These are phyloP conservation scores for Peribatodes rhomboidaria DNA, from an alignment of 2,888 invertebrate genomes.

Conservation along the genomic window DNA sequence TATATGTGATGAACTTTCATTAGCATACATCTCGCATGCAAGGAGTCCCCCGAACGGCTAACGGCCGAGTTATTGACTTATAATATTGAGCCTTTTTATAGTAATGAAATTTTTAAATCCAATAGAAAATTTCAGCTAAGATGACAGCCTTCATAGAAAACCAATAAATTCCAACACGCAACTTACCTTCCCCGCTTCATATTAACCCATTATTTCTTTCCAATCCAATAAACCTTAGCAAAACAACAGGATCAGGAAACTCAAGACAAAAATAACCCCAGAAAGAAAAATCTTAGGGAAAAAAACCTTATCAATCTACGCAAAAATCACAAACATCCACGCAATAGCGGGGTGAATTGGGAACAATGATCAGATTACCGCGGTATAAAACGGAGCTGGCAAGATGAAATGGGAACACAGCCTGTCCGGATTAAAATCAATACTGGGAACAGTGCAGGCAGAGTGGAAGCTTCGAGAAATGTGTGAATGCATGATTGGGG, in stretches of 20 bases:
- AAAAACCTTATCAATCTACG: conserved; percentile 19
- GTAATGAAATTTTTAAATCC: neutral
- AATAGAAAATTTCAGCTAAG: neutral
- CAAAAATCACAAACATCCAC: conserved; percentile 37
- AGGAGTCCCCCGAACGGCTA: too few relatives aligned
- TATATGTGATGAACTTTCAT: too few relatives aligned
- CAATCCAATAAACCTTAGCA: conserved; percentile 30
- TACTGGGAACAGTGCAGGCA: conserved; percentile 22
- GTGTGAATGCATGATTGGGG: neutral
- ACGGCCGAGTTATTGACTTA: too few relatives aligned
- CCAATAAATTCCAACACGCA: conserved; percentile 15
- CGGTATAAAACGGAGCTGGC: conserved; percentile 32
- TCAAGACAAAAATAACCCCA: conserved; percentile 8
- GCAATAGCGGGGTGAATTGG: conserved; percentile 32
- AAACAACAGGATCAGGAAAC: conserved; percentile 29
- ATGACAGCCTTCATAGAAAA: neutral
- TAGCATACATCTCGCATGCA: too few relatives aligned
- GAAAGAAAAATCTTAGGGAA: neutral
- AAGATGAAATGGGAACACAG: conserved; percentile 33
- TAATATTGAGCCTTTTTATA: too few relatives aligned
- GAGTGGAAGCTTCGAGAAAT: conserved; percentile 4
- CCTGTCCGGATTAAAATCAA: conserved; percentile 35
- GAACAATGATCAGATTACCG: conserved; percentile 39
- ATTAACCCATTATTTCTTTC: conserved; percentile 31
- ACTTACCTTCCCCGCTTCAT: conserved; percentile 18